Base-by-base conservation (phyloP, 2,888 invertebrate genomes). In the Congeria kusceri region DNA sequence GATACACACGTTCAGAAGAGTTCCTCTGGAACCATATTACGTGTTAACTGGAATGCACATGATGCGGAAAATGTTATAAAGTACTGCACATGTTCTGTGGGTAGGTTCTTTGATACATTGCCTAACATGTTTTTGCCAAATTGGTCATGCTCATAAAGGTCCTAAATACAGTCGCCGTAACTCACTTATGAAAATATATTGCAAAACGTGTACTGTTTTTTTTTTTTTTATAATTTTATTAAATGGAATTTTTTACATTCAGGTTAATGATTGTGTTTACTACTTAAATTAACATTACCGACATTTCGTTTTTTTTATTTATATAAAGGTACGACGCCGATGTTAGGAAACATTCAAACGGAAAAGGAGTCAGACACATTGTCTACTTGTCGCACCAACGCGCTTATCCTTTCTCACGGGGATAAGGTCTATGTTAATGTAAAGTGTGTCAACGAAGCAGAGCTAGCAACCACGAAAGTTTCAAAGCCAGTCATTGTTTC, bases 1-100 rank as follows among this genome's bases (percentile, higher is more conserved):
- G 29, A 25, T 44, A 61, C 47, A 4, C 32, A 9, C 9, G 32
- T 32, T 32, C 32, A 32, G 32, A 32, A 32, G 32, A 32, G 56
- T 13, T 11, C 7, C 27, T 32, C 20, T 49, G 4, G 27, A 46
- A 46, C 23, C 2, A 25, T 39, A 5, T 28, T 62, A 0, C 32
- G 53, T 20, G 57, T 57, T 9, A 56, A n/a, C n/a, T 75, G 74
- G 74, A n/a, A 15, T 25, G 63, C 47, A 18, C 0, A 1, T 0
- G 74, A 75, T 29, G 32, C 29, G 13, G 74, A 75, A 44, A 75
- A 61, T 32, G 74, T 47, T 9, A 23, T 68, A 0, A 61, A 47
- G 18, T 18, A 27, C 3, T 75, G 74, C 23, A 67, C 32, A n/a
- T 62, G 62, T 53, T 56, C 67, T 13, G 44, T 63, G 25, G 74